phyloP scores from a whole-genome alignment of 2,888 invertebrate species.

The Acanthopleura granulata region DNA sequence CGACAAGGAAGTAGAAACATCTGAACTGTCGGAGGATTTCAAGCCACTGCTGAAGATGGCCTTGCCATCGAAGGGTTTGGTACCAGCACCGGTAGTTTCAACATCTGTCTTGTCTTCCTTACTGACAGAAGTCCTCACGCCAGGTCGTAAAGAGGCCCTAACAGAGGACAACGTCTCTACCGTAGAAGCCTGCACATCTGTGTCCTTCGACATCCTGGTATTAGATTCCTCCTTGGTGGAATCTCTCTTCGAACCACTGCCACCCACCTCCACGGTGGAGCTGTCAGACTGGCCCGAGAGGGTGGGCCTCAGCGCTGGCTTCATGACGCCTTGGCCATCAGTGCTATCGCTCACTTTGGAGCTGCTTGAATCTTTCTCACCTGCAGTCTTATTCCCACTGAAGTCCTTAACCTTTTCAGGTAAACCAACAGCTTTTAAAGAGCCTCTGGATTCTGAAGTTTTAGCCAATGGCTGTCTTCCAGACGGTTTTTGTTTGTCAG shows the following conservation, averaged over 20 bases:
- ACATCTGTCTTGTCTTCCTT: no score
- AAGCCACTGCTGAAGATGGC: no score
- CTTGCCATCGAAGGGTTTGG: no score
- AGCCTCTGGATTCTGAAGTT: neutral
- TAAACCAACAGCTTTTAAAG: neutral
- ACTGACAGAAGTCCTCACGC: slow-evolving; percentile 35
- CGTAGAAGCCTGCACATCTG: slow-evolving; percentile 14
- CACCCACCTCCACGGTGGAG: neutral
- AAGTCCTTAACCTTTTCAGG: neutral
- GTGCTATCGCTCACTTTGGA: no score
- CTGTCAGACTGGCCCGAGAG: neutral
- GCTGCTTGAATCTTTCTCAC: neutral
- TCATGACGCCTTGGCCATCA: no score
- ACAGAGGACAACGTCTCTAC: slow-evolving; percentile 23
- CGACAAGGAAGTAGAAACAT: no score
- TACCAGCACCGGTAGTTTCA: no score
- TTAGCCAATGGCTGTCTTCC: neutral
- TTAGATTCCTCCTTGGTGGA: slow-evolving; percentile 17
- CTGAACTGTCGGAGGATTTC: no score
- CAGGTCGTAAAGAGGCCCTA: slow-evolving; percentile 23
- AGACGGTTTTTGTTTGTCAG: neutral
- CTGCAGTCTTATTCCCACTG: neutral
- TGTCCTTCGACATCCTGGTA: slow-evolving; percentile 21
- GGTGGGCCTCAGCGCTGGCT: neutral
- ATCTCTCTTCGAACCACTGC: neutral